Base-by-base conservation (phyloP, 2,113 vertebrate genomes). In the Passer montanus region DNA sequence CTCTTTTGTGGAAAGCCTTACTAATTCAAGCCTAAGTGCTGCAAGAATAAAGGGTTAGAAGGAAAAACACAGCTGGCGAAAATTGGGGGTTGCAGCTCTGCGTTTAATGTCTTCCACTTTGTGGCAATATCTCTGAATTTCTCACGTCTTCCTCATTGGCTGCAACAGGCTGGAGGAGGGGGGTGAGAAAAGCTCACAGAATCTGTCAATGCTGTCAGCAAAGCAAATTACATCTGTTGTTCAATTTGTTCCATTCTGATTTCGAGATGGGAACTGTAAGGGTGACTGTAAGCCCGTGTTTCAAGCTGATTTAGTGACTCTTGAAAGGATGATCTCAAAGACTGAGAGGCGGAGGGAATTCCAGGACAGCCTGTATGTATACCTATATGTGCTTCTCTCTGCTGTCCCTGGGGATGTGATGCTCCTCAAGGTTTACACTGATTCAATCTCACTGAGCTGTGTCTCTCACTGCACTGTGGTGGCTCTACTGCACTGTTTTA, bases 61-160 rank as follows among this genome's bases (percentile, higher is more conserved):
- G 94, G 93, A 91, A 98, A 97, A 98, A 97, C 97, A 97, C 97
- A 98, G 98, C 97, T 98, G 98, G 87, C 0, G 35, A 92, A 98
- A 98, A 98, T 95, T 97, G 94, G 94, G 87, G 88, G 97, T 96
- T 97, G 87, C 90, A 60, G 63, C 84, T 94, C 75, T 92, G 94
- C 44, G 0, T 93, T 94, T 93, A 93, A 82, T 43, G 18, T 92
- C 96, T 94, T 95, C 91, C 47, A 69, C 77, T 92, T 90, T 69
- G 95, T 96, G 95, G 94, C 96, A 97, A 8, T 49, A 72, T 70
- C 92, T 94, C 82, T 96, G 95, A 73, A 69, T 95, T 96, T 96
- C 97, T 97, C 93, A 92, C 31, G 47, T 97, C 94, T 97, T 96
- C 96, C 90, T 95, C 95, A 76, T 43, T 92, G 92, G 83, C 90